phyloP scores from a whole-genome alignment of 2,113 vertebrate species.

The Chlorodrepanis virens region DNA sequence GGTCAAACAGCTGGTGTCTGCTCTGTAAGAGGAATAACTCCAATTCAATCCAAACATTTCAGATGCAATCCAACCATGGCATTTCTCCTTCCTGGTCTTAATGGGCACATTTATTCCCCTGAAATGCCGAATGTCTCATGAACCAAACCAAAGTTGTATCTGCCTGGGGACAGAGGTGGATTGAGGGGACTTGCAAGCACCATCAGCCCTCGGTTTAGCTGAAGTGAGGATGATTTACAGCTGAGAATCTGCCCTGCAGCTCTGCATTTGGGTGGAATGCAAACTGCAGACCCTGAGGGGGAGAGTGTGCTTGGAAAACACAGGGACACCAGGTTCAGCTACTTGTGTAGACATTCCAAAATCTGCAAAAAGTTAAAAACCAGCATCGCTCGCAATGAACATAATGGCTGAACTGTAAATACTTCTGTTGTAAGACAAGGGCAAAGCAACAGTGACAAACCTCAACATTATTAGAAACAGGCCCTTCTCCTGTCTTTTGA shows the following conservation, averaged over 20 bases:
- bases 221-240: background rate
- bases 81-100: background rate
- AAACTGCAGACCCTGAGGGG: background rate
- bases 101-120: background rate
- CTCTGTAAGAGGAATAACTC: background rate
- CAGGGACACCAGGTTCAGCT: background rate
- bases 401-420: background rate
- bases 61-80: background rate
- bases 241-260: background rate
- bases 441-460: background rate
- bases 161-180: background rate
- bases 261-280: background rate
- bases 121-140: background rate
- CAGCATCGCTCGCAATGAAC: background rate
- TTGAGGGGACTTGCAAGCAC: background rate
- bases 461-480: background rate
- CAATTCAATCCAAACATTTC: background rate
- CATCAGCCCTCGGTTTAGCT: background rate
- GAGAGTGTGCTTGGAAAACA: background rate
- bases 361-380: background rate
- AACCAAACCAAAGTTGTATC: background rate
- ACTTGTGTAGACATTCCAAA: background rate
- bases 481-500: background rate
- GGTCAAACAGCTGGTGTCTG: background rate
- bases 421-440: background rate